Percentiles rank a stretch among this genome's conserved stretches.
Evolutionary conservation across 2,113 vertebrate genomes (phyloP).

Genomic region (Anhinga anhinga): DNA sequence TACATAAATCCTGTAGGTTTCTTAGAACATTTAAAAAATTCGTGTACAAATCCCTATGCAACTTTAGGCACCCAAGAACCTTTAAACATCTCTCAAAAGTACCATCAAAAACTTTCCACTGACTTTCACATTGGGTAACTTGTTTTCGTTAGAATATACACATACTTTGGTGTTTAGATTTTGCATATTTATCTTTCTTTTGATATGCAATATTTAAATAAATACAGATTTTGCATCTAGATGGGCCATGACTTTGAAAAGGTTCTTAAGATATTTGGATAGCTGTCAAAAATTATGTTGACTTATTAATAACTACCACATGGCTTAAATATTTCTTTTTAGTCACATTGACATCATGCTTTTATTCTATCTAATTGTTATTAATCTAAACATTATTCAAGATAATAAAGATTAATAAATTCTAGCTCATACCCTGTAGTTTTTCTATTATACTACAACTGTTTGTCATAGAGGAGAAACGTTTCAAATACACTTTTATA

Average conservation of each 20-base stretch:
- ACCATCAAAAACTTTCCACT: neutral
- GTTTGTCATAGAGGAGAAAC: neutral
- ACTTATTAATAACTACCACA: constrained; percentile 63
- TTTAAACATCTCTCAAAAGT: neutral
- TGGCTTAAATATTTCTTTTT: constrained; percentile 24
- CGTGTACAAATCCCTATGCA: neutral
- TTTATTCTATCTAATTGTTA: constrained; percentile 40
- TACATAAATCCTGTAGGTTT: neutral
- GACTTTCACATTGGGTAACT: neutral
- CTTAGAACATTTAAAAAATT: neutral
- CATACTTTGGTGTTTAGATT: constrained; percentile 17
- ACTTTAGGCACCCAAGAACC: neutral
- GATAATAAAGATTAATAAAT: constrained; percentile 1
- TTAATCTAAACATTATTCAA: constrained; percentile 23
- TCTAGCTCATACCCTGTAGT: neutral
- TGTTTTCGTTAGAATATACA: neutral
- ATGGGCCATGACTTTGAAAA: constrained; percentile 31
- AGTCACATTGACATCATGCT: constrained; percentile 34
- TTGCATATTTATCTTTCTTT: constrained; percentile 40
- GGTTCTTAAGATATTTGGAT: constrained; percentile 26
- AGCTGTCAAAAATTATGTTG: constrained; percentile 50
- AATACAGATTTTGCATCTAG: constrained; percentile 48
- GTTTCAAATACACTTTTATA: neutral
- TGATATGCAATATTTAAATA: constrained; percentile 50
- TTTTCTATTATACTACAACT: neutral